Evolutionary conservation across 2,113 vertebrate species (phyloP), one percentile per base, ranked within the genome.

Genomic region (Bolborhynchus lineola): DNA sequence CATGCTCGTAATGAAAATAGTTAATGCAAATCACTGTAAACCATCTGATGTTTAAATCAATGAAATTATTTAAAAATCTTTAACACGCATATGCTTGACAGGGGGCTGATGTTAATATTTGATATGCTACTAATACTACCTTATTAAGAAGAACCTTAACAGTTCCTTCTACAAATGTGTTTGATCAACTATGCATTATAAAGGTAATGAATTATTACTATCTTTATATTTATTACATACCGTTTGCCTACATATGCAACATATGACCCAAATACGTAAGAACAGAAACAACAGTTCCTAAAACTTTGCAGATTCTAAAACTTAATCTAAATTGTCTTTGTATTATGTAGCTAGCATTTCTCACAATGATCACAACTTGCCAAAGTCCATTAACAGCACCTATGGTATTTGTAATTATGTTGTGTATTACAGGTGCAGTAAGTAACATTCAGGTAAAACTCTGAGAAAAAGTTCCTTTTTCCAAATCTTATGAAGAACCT

Each of bases 131-230:
- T n/a, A 87, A 83, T 80, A 79, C 7, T 64, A 67, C 72, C 46
- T 84, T 77, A 96, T 71, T 47, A 59, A 82, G 80, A 81, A 76
- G 64, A 93, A 80, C 59, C 33, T 87, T 86, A 89, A 59, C 16
- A 39, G 39, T 60, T 93, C 55, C 46, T 92, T 75, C 28, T 67
- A 55, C 60, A 82, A 92, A 25, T 21, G 19, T 74, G 33, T 75
- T 94, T 95, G 93, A 95, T 55, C 69, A 87, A 92, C 69, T 63
- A 64, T 44, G 24, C 47, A 59, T n/a, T 93, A 88, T 65, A 85
- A 68, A 60, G 57, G 41, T n/a, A 33, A 59, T n/a, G 20, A 59
- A 59, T 62, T 77, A 69, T 35, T 49, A 59, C 63, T 70, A 33
- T 5, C 29, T 71, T 91, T 33, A n/a, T 41, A 83, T 70, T 80